Conservation (phyloP, 2,113 vertebrate genomes). For the Delphinus delphis region DNA sequence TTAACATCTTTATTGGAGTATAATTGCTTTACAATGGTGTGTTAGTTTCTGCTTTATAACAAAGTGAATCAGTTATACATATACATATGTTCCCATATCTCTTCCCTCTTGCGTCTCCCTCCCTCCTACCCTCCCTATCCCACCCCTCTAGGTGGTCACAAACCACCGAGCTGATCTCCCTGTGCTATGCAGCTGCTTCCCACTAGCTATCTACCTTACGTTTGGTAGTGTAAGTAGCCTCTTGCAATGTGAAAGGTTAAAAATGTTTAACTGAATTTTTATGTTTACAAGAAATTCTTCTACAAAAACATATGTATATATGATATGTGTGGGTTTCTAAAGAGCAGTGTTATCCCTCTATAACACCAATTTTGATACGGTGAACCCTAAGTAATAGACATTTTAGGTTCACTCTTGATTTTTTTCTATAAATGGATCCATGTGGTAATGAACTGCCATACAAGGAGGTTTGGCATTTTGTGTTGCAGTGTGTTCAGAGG, state of each 20-base stretch:
- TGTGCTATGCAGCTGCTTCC: too few species aligned
- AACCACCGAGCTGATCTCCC: too few species aligned
- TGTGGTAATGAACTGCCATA: not conserved
- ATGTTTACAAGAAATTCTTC: not conserved
- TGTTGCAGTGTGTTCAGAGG: not conserved
- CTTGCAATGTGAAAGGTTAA: not conserved
- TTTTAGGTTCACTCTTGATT: not conserved
- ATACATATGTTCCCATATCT: too few species aligned
- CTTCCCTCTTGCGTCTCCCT: too few species aligned
- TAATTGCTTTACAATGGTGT: too few species aligned
- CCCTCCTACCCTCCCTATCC: too few species aligned
- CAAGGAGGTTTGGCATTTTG: not conserved
- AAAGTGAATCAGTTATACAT: too few species aligned
- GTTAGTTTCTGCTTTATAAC: too few species aligned
- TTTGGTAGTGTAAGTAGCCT: not conserved
- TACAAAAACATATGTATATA: not conserved
- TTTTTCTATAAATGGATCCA: not conserved
- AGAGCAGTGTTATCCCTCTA: not conserved
- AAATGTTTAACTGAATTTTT: not conserved
- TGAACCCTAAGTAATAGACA: not conserved
- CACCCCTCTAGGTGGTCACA: too few species aligned
- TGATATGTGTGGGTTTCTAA: not conserved
- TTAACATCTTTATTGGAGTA: too few species aligned
- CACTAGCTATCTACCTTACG: too few species aligned
- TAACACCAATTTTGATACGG: not conserved